phyloP scores from a whole-genome alignment of 1,140 invertebrate genomes.

The Mizuhopecten yessoensis region DNA sequence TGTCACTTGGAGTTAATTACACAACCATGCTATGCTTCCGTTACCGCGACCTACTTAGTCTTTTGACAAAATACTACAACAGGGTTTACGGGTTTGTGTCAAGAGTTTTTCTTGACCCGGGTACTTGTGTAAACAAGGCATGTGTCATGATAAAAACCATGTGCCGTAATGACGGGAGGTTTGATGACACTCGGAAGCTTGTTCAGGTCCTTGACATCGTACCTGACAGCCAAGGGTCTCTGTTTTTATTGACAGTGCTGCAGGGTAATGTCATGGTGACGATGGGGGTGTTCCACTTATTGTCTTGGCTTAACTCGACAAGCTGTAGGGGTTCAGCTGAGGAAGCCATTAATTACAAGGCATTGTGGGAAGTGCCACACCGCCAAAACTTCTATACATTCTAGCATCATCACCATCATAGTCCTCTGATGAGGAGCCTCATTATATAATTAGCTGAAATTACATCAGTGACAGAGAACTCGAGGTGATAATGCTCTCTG shows the following conservation, averaged over 20 bases:
- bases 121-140: slow-evolving; percentile 2
- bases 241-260: background rate
- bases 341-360: slow-evolving; percentile 14
- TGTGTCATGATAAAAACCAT: slow-evolving; percentile 10
- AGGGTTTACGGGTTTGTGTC: background rate
- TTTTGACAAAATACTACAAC: slow-evolving; percentile 35
- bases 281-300: slow-evolving; percentile 24
- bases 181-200: slow-evolving; percentile 22
- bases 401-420: slow-evolving; percentile 11
- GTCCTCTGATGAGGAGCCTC: background rate
- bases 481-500: background rate
- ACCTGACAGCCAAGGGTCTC: slow-evolving; percentile 21
- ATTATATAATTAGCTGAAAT: background rate
- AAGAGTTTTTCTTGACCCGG: slow-evolving; percentile 21
- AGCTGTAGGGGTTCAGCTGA: slow-evolving; percentile 5
- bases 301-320: slow-evolving; percentile 21
- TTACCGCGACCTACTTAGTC: background rate
- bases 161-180: background rate
- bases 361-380: slow-evolving; percentile 31
- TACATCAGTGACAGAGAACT: slow-evolving; percentile 16
- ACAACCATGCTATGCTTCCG: background rate
- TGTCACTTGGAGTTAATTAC: slow-evolving; percentile 16
- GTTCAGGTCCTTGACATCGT: slow-evolving; percentile 6
- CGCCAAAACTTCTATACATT: slow-evolving; percentile 34
- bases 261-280: background rate